phyloP scores from a whole-genome alignment of 2,797 vertebrate species.

The Percopsis omiscomaycus region DNA sequence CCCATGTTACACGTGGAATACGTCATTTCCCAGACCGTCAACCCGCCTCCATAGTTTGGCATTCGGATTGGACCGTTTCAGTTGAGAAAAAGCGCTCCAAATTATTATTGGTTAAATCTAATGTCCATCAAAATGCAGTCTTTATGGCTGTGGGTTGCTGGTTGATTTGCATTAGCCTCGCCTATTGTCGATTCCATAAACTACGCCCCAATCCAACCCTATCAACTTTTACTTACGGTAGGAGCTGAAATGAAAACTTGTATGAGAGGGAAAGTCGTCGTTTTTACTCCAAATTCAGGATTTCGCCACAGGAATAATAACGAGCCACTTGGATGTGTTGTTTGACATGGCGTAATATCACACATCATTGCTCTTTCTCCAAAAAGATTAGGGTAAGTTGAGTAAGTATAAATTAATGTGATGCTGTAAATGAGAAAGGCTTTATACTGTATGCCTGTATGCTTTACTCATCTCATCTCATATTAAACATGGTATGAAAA shows the following conservation, averaged over 20 bases:
- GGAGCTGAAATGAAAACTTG: constrained; percentile 65
- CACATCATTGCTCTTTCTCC: constrained; percentile 11
- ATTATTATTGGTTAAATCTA: constrained; percentile 33
- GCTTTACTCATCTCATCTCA: too few species aligned
- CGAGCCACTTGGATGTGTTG: constrained; percentile 14
- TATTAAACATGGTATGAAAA: too few species aligned
- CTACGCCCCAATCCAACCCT: constrained; percentile 40
- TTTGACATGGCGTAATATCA: constrained; percentile 60
- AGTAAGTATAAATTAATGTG: constrained; percentile 26
- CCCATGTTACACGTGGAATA: constrained; percentile 36
- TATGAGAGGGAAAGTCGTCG: constrained; percentile 36
- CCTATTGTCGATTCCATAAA: neutral
- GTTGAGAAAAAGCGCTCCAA: constrained; percentile 32
- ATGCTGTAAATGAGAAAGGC: constrained; percentile 11
- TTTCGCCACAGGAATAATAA: constrained; percentile 34
- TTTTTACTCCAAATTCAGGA: constrained; percentile 46
- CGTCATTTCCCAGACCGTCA: constrained; percentile 63
- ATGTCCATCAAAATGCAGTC: constrained; percentile 45
- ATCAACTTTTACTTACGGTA: constrained; percentile 45
- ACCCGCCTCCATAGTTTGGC: constrained; percentile 10
- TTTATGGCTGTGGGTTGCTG: fast-evolving
- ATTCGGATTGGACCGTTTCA: constrained; percentile 29
- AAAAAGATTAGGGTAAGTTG: constrained; percentile 63
- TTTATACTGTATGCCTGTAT: neutral
- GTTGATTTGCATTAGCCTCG: constrained; percentile 13